Evolutionary conservation across 30 jellyfish, hydroid and myxozoan genomes (phyloP).

Genomic region (Phacellophora camtschatica): DNA sequence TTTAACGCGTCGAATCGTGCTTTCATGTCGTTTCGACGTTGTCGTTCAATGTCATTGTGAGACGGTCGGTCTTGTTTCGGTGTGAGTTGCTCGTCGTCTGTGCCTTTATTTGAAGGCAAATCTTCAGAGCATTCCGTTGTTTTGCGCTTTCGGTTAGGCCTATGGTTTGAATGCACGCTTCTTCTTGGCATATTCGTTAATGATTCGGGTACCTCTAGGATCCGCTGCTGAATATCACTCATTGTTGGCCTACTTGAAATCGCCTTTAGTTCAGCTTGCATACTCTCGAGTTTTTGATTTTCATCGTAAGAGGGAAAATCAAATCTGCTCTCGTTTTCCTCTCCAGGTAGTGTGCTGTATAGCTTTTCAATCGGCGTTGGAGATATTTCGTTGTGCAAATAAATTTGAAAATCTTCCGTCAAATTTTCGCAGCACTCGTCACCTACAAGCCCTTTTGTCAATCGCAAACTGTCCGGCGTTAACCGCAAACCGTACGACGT

Average conservation of each 20-base stretch:
- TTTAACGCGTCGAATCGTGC: conserved; percentile 61
- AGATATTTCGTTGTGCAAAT: conserved; percentile 58
- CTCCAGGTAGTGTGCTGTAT: conserved; percentile 61
- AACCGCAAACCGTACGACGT: no score
- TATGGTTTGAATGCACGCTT: background rate
- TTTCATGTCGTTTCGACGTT: conserved; percentile 74
- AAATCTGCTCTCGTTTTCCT: conserved; percentile 6
- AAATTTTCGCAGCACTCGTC: conserved; percentile 6
- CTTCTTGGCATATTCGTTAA: no score
- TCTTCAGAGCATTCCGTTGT: background rate
- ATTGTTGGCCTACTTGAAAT: background rate
- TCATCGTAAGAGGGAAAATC: conserved; percentile 59
- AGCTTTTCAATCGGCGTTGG: conserved; percentile 71
- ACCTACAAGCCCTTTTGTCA: background rate
- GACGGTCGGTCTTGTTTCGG: conserved; percentile 31
- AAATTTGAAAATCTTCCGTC: conserved; percentile 57
- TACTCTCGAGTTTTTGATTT: conserved; percentile 36
- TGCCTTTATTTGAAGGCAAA: background rate
- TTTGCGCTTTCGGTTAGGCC: background rate
- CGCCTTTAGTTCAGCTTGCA: background rate
- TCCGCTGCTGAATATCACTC: background rate
- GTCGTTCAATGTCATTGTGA: conserved; percentile 75
- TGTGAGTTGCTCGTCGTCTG: background rate
- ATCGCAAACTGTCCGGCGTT: conserved; percentile 16
- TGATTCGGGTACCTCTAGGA: background rate